phyloP scores from a whole-genome alignment of 2,888 invertebrate species.

The Acrobasis repandana region DNA sequence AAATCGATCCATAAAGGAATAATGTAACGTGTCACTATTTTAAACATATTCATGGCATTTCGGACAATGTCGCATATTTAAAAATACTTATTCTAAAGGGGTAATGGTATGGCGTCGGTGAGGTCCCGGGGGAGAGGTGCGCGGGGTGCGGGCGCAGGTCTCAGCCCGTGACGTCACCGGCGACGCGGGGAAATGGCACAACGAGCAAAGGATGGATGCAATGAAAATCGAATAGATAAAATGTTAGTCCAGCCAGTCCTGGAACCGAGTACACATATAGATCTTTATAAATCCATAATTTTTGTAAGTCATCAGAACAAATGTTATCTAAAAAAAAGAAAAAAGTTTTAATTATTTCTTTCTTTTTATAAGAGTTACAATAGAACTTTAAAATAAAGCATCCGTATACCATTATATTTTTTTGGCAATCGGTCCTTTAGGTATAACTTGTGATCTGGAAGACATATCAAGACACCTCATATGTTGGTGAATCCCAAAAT shows the following conservation, averaged over 20 bases:
- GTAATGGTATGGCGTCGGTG: conserved; percentile 40
- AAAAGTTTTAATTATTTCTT: too few relatives aligned
- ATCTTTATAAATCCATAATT: neutral
- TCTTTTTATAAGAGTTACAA: too few relatives aligned
- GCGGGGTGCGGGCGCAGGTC: conserved; percentile 73
- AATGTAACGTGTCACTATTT: neutral
- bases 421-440: too few relatives aligned
- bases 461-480: too few relatives aligned
- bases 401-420: too few relatives aligned
- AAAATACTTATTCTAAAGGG: conserved; percentile 40
- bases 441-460: too few relatives aligned
- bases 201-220: conserved; percentile 67
- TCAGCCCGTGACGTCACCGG: conserved; percentile 47
- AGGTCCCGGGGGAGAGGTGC: conserved; percentile 49
- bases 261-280: conserved; percentile 41
- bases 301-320: too few relatives aligned
- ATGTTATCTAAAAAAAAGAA: too few relatives aligned
- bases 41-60: neutral
- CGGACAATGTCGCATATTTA: conserved; percentile 12
- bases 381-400: too few relatives aligned
- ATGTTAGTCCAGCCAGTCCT: conserved; percentile 78
- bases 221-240: conserved; percentile 51
- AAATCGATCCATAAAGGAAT: too few relatives aligned
- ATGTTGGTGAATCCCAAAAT: too few relatives aligned
- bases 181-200: conserved; percentile 73